A percentile compares a stretch with the other conserved stretches of the same genome.
phyloP scores from a whole-genome alignment of 2,888 invertebrate genomes.

The Neoascia interrupta region DNA sequence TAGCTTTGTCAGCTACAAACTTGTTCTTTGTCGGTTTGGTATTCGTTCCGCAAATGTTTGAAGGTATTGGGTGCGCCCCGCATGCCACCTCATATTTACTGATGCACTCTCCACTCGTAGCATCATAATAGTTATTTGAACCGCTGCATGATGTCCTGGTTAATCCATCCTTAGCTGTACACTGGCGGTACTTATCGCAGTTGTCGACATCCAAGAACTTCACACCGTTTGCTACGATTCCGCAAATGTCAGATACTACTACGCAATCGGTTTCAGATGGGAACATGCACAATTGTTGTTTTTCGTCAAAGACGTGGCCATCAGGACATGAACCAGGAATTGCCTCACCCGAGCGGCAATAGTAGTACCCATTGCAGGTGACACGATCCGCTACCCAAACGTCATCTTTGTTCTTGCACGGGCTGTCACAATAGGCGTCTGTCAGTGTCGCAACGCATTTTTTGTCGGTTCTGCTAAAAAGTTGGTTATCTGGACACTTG shows the following conservation, averaged over 20 bases:
- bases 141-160: conserved; percentile 49
- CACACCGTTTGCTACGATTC: conserved; percentile 71
- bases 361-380: conserved; percentile 73
- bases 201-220: conserved; percentile 72
- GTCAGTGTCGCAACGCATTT: conserved; percentile 70
- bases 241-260: conserved; percentile 74
- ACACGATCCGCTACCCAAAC: conserved; percentile 73
- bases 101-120: conserved; percentile 70
- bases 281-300: conserved; percentile 72
- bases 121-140: conserved; percentile 72
- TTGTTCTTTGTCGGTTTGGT: conserved; percentile 28
- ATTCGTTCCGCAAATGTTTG: conserved; percentile 64
- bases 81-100: conserved; percentile 70
- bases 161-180: conserved; percentile 56
- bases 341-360: conserved; percentile 71
- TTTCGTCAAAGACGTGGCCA: conserved; percentile 72
- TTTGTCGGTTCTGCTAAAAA: conserved; percentile 70
- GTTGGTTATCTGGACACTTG: conserved; percentile 61
- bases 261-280: conserved; percentile 71
- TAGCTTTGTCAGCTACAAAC: conserved; percentile 71
- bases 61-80: conserved; percentile 71
- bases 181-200: conserved; percentile 74
- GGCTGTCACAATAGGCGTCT: conserved; percentile 72
- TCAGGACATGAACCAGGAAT: conserved; percentile 67
- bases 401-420: conserved; percentile 70